Conservation (phyloP, 1,140 invertebrate genomes). For the Heliconius hermathena region DNA sequence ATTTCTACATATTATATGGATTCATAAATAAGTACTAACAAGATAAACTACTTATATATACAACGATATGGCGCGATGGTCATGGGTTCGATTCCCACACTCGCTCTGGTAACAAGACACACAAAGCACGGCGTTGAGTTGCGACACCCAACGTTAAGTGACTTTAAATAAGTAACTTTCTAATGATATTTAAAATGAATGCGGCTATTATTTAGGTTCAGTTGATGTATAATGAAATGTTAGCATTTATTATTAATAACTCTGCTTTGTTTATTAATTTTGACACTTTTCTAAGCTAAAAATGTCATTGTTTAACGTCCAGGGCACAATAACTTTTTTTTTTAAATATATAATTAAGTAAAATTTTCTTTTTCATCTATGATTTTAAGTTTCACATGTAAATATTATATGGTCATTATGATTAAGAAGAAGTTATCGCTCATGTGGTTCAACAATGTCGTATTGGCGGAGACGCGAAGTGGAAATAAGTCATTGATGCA, state of each 20-base stretch:
- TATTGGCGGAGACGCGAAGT: too few species aligned
- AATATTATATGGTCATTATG: constrained; percentile 2
- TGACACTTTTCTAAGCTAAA: not conserved
- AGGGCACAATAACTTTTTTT: constrained; percentile 25
- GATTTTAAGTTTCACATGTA: constrained; percentile 11
- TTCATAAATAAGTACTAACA: too few species aligned
- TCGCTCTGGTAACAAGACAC: too few species aligned
- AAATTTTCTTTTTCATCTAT: constrained; percentile 2
- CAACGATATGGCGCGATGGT: too few species aligned
- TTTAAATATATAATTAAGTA: constrained; percentile 10
- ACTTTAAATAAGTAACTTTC: not conserved
- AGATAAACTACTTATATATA: too few species aligned
- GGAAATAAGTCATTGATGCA: too few species aligned
- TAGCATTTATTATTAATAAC: constrained; percentile 27
- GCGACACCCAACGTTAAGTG: not conserved
- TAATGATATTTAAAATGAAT: not conserved
- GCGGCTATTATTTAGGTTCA: not conserved
- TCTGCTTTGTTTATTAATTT: not conserved
- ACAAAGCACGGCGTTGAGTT: too few species aligned
- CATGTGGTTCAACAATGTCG: too few species aligned
- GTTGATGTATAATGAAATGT: not conserved
- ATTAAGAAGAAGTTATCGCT: not conserved
- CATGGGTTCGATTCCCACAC: too few species aligned
- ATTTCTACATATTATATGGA: not conserved
- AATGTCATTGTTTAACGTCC: constrained; percentile 9